Evolutionary conservation across 2,797 vertebrate genomes (phyloP).

Genomic region (Astyanax mexicanus): DNA sequence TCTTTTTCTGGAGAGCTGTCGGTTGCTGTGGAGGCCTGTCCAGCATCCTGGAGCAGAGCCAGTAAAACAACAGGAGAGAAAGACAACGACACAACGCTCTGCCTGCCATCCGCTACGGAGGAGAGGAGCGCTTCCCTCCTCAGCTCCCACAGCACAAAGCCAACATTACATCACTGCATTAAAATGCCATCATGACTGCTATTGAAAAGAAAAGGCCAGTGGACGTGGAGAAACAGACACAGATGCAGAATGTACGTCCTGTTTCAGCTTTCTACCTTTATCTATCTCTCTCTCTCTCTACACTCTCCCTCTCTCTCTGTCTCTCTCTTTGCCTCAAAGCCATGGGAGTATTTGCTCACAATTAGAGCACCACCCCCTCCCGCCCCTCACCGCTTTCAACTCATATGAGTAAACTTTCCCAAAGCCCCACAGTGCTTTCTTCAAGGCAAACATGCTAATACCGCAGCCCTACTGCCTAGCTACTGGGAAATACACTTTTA

Average conservation of each 20-base stretch:
- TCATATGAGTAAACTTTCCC: conserved; percentile 65
- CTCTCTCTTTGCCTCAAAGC: conserved; percentile 56
- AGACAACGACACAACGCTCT: conserved; percentile 86
- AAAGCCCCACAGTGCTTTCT: conserved; percentile 65
- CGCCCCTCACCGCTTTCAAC: conserved; percentile 59
- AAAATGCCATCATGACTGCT: conserved; percentile 77
- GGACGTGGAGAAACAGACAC: conserved; percentile 44
- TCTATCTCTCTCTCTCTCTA: conserved; percentile 35
- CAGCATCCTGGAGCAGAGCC: conserved; percentile 86
- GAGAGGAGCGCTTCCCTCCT: conserved; percentile 80
- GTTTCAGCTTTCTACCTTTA: background rate
- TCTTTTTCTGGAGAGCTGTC: conserved; percentile 53
- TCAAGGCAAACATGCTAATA: conserved; percentile 64
- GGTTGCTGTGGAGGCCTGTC: conserved; percentile 83
- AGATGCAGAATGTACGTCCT: conserved; percentile 25
- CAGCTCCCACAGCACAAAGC: conserved; percentile 88
- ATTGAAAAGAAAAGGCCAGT: conserved; percentile 40
- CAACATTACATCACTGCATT: conserved; percentile 89
- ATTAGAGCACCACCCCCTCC: conserved; percentile 56
- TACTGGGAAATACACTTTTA: conserved; percentile 62
- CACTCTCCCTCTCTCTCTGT: conserved; percentile 35
- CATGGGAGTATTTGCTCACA: conserved; percentile 63
- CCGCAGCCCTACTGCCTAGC: conserved; percentile 59
- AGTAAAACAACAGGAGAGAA: conserved; percentile 81
- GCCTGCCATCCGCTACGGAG: conserved; percentile 77